Percentiles rank a stretch among this genome's conserved stretches.
Evolutionary conservation across 2,113 vertebrate species (phyloP).

Genomic region (Psittacus erithacus): DNA sequence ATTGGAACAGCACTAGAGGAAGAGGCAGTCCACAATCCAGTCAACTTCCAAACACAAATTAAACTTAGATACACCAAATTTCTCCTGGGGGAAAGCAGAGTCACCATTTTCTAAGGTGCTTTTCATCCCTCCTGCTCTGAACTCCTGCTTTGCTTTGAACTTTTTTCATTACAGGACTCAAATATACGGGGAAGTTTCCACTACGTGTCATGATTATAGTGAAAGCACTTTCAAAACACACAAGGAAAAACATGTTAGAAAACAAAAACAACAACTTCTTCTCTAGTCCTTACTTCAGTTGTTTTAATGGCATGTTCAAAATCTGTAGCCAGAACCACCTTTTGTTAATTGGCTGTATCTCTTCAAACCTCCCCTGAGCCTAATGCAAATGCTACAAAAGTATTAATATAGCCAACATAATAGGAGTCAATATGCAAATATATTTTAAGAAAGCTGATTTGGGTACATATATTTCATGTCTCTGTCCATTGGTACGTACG

Average conservation of each 20-base stretch:
- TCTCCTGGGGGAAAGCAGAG: neutral
- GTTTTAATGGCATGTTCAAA: neutral
- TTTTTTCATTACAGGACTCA: neutral
- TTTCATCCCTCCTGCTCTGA: neutral
- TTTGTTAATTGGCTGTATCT: neutral
- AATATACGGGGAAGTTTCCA: neutral
- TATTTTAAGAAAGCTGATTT: neutral
- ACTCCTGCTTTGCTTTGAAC: neutral
- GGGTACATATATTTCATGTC: neutral
- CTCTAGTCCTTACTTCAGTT: neutral
- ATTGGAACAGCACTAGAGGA: neutral
- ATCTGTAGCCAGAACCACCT: neutral
- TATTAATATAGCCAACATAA: neutral
- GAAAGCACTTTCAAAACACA: neutral
- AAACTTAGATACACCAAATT: neutral
- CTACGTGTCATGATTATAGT: neutral
- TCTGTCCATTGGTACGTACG: neutral
- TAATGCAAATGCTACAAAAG: neutral
- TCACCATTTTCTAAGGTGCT: neutral
- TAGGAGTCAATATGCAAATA: neutral
- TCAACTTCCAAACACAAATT: conserved; percentile 14
- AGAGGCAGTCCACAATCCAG: neutral
- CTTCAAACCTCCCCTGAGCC: neutral
- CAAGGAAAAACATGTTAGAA: neutral
- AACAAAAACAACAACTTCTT: neutral